Percentiles rank a stretch among this genome's conserved stretches.
phyloP scores from a whole-genome alignment of 2,797 vertebrate species.

The Erethizon dorsatum region DNA sequence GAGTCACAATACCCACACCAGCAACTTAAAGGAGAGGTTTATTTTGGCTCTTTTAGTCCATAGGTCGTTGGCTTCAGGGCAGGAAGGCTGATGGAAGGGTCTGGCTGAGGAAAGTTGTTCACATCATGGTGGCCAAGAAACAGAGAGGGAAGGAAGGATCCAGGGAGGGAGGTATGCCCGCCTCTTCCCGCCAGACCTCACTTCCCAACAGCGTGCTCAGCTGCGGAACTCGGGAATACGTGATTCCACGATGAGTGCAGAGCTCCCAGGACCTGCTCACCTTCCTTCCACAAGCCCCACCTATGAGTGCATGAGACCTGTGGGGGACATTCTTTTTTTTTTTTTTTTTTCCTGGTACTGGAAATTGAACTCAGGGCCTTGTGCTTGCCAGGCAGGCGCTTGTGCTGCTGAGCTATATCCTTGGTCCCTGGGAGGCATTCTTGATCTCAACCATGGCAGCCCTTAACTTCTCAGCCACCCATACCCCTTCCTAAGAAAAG shows the following conservation, averaged over 20 bases:
- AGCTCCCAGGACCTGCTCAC: not conserved
- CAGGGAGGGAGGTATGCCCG: not conserved
- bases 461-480: not conserved
- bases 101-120: not conserved
- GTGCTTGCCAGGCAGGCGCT: too few species aligned
- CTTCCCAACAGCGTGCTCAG: not conserved
- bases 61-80: not conserved
- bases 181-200: not conserved
- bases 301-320: not conserved
- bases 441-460: not conserved
- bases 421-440: too few species aligned
- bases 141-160: not conserved
- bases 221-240: not conserved
- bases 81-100: not conserved
- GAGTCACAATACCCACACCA: not conserved
- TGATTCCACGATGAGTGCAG: not conserved
- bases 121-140: not conserved
- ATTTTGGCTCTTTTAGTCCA: not conserved
- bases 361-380: too few species aligned
- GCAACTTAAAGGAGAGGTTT: not conserved
- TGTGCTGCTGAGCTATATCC: too few species aligned
- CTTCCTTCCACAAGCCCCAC: not conserved
- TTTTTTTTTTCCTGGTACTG: too few species aligned
- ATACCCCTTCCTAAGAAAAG: not conserved
- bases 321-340: too few species aligned